phyloP scores from a whole-genome alignment of 2,797 vertebrate genomes.

The Catamblyrhynchus diadema region DNA sequence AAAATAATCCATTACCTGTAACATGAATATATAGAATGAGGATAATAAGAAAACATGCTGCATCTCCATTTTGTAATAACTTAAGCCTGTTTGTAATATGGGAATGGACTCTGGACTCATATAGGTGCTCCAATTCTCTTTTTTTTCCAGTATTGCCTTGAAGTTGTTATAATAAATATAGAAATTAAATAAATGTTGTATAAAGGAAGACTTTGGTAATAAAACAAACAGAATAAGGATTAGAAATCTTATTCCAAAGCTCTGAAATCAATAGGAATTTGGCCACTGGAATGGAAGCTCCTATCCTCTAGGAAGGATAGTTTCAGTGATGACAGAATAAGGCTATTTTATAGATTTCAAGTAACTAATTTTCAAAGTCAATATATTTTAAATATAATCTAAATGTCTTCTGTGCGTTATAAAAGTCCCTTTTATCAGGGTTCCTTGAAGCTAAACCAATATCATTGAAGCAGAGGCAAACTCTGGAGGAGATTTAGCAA shows the following conservation, averaged over 20 bases:
- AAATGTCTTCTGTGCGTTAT: background rate
- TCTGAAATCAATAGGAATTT: background rate
- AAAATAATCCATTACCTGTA: background rate
- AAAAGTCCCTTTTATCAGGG: background rate
- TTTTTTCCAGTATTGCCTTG: background rate
- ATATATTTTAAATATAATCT: background rate
- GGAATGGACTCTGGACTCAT: background rate
- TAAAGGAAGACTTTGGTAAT: background rate
- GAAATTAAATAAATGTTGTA: background rate
- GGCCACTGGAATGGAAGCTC: background rate
- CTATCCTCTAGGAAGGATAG: background rate
- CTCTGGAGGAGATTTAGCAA: background rate
- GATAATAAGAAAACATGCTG: background rate
- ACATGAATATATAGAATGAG: background rate
- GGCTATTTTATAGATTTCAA: background rate
- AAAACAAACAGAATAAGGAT: background rate
- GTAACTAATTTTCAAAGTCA: background rate
- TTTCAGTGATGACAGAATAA: background rate
- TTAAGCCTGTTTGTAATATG: background rate
- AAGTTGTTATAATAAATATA: background rate
- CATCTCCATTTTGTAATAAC: background rate
- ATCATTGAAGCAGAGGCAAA: background rate
- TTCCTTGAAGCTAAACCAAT: background rate
- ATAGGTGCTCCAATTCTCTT: background rate
- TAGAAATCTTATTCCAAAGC: background rate